Evolutionary conservation across 1,140 invertebrate species (phyloP), one percentile per base, ranked within the genome.

Genomic region (Atta texana): DNA sequence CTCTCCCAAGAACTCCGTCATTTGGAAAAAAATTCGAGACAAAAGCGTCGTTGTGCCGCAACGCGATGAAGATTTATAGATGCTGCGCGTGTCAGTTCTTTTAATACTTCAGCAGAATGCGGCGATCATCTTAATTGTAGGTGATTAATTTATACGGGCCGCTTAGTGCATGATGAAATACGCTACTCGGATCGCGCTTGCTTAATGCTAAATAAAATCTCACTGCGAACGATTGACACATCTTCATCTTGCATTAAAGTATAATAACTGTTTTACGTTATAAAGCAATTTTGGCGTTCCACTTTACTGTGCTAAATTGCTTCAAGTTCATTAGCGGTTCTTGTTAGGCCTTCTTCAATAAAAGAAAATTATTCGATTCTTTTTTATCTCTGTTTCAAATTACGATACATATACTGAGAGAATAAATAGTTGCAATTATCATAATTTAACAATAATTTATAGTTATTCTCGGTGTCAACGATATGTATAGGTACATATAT

Each of bases 61-160:
- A 63, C 80, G 57, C 80, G 55, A 84, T 75, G 55, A 84, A 84
- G 80, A 84, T 84, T 84, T 84, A 84, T 84, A 61, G 69, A 63
- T 39, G 80, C 69, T 21, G 71, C 44, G 14, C 39, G 57, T 82
- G 55, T 75, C 28, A 49, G 55, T 63, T 84, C 69, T 84, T 84
- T 74, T 74, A 84, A 84, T 84, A 61, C 44, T 75, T 39, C 14
- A 34, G 28, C 55, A 14, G 12, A 75, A 57, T n/a, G 39, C 57
- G 69, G 39, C 69, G 28, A 84, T 84, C 69, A 34, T 84, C 80
- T 84, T 75, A 74, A 84, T 84, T 84, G 80, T 75, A 75, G 57
- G 69, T 84, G 80, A 84, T 84, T 84, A 84, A 84, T 84, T 84
- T 84, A 84, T 84, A 84, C 55, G 39, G 21, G 55, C 39, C 69